Percentiles rank a stretch among this genome's conserved stretches.
phyloP scores from a whole-genome alignment of 2,888 invertebrate genomes.

The Carcina quercana region DNA sequence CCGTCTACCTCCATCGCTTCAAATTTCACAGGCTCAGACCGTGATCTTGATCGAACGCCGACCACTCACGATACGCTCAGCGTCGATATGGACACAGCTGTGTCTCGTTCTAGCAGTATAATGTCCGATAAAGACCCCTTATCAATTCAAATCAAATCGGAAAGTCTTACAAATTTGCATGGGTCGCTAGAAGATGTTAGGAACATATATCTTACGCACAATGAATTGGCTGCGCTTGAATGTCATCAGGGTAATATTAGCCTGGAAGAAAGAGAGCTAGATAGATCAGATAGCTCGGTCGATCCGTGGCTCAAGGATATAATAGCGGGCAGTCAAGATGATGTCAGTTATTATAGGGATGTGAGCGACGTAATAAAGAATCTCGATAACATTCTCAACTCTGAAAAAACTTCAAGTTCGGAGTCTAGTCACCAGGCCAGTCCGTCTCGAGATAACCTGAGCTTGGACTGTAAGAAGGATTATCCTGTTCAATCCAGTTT shows the following conservation, averaged over 20 bases:
- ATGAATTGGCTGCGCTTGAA: conserved; percentile 51
- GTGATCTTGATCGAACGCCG: conserved; percentile 36
- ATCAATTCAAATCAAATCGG: conserved; percentile 58
- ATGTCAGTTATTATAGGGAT: conserved; percentile 75
- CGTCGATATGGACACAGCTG: conserved; percentile 50
- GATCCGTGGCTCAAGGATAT: conserved; percentile 77
- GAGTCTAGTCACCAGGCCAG: conserved; percentile 74
- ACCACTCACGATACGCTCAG: conserved; percentile 44
- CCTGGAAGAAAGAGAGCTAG: conserved; percentile 49
- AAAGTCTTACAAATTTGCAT: conserved; percentile 78
- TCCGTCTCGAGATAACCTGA: conserved; percentile 65
- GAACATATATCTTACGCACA: conserved; percentile 62
- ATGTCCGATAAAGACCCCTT: conserved; percentile 60
- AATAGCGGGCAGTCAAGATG: conserved; percentile 73
- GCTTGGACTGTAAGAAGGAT: conserved; percentile 63
- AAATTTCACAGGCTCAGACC: conserved; percentile 47
- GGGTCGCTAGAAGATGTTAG: conserved; percentile 79
- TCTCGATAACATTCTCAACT: conserved; percentile 76
- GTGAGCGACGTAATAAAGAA: conserved; percentile 78
- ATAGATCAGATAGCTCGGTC: conserved; percentile 58
- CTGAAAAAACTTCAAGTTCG: conserved; percentile 75
- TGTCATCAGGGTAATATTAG: conserved; percentile 56
- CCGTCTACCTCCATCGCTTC: conserved; percentile 47
- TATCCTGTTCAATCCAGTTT: conserved; percentile 54
- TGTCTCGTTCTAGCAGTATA: conserved; percentile 57